phyloP scores from a whole-genome alignment of 2,797 vertebrate genomes.

The Tenualosa ilisha region DNA sequence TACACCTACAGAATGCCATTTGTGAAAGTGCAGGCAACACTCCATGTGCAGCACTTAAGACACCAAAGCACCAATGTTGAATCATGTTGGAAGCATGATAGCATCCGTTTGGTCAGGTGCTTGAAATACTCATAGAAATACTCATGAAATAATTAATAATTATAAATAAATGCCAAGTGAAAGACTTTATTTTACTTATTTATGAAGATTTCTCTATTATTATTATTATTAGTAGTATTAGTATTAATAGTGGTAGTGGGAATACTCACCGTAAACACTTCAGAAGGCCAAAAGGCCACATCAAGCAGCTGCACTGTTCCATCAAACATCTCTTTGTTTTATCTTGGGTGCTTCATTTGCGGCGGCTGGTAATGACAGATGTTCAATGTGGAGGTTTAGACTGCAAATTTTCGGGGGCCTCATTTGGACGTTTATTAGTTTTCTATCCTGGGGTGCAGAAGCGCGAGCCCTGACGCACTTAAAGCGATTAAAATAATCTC shows the following conservation, averaged over 20 bases:
- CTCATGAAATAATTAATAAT: too few relatives aligned
- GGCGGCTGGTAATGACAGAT: slow-evolving; percentile 22
- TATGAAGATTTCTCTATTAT: neutral
- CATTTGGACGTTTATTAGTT: slow-evolving; percentile 46
- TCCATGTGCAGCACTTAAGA: neutral
- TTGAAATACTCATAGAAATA: neutral
- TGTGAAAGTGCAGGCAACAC: neutral
- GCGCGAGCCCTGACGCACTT: slow-evolving; percentile 1
- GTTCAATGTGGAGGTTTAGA: slow-evolving; percentile 30
- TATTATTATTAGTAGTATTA: neutral
- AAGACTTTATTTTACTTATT: neutral
- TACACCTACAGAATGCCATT: neutral
- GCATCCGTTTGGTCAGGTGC: neutral
- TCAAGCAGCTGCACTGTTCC: neutral
- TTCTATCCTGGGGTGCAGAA: slow-evolving; percentile 34
- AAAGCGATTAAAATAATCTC: slow-evolving; percentile 42
- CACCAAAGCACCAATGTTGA: neutral
- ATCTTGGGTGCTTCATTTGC: slow-evolving; percentile 21
- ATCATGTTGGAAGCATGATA: neutral
- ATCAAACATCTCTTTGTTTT: neutral
- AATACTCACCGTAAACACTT: neutral
- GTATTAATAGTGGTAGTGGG: neutral
- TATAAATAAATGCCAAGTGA: neutral
- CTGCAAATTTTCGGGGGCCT: neutral
- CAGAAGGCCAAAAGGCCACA: neutral